A percentile compares a stretch with the other conserved stretches of the same genome.
Evolutionary conservation across 2,113 vertebrate genomes (phyloP).

Genomic region (Clarias magur): DNA sequence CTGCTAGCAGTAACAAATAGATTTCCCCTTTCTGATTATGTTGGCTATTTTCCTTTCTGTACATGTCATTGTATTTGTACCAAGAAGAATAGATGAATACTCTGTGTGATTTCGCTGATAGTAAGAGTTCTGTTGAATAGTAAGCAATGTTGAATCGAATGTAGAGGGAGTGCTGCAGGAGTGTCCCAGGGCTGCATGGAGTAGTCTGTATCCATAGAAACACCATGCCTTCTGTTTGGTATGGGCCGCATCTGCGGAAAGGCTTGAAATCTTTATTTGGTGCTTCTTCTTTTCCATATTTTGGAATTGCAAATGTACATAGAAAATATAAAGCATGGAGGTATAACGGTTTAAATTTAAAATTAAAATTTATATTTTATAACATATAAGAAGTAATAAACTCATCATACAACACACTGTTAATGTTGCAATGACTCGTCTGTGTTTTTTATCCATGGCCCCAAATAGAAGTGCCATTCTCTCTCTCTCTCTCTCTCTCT

Average conservation of each 20-base stretch:
- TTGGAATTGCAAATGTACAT: background rate
- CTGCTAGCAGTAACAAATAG: background rate
- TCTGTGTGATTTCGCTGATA: constrained; percentile 11
- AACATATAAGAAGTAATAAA: background rate
- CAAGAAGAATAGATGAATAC: constrained; percentile 5
- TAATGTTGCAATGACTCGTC: background rate
- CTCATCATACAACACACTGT: background rate
- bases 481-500: constrained; percentile 5
- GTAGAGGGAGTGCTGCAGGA: constrained; percentile 45
- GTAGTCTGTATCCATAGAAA: constrained; percentile 60
- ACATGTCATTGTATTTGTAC: background rate
- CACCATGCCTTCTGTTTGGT: constrained; percentile 49
- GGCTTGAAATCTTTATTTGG: constrained; percentile 32
- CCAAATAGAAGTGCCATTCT: background rate
- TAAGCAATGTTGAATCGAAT: constrained; percentile 41
- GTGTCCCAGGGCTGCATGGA: constrained; percentile 46
- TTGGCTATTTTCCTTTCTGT: background rate
- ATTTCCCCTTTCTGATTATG: background rate
- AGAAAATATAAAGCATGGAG: background rate
- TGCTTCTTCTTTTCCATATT: constrained; percentile 1
- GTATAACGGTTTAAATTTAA: background rate
- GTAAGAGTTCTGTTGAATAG: constrained; percentile 45
- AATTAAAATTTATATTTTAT: background rate
- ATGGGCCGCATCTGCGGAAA: constrained; percentile 32
- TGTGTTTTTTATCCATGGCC: background rate